A percentile compares a stretch with the other conserved stretches of the same genome.
phyloP scores from a whole-genome alignment of 2,797 vertebrate genomes.

The Eidolon dupreanum region DNA sequence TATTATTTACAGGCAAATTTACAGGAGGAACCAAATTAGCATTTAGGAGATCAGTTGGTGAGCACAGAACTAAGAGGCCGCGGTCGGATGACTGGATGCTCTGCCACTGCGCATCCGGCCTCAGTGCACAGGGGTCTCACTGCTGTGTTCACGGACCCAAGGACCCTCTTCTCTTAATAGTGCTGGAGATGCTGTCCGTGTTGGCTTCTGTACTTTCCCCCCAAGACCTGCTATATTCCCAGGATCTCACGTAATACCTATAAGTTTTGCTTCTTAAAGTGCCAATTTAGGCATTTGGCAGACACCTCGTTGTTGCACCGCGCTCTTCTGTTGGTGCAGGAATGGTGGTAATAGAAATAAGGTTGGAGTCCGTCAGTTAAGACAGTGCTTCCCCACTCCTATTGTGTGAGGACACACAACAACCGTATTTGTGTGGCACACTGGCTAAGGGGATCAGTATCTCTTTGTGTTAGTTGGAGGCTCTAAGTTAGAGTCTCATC shows the following conservation, averaged over 20 bases:
- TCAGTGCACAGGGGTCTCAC: neutral
- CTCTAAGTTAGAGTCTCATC: neutral
- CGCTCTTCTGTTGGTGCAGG: neutral
- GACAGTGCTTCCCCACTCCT: neutral
- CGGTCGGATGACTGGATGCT: neutral
- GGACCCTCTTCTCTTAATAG: neutral
- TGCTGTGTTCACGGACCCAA: neutral
- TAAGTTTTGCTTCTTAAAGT: neutral
- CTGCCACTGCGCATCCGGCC: neutral
- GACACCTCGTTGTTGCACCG: neutral
- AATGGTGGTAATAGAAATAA: neutral
- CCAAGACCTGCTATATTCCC: neutral
- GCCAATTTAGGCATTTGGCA: neutral
- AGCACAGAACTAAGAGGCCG: neutral
- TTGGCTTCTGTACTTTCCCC: neutral
- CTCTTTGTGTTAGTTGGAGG: neutral
- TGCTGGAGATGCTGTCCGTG: neutral
- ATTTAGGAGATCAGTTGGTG: neutral
- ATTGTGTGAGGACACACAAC: neutral
- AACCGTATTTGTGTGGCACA: neutral
- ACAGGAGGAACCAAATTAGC: neutral
- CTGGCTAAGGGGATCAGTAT: neutral
- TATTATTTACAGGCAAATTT: neutral
- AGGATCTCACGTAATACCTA: neutral
- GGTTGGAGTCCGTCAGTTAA: neutral